Base-by-base conservation (phyloP, 2,113 vertebrate genomes). In the Dicentrarchus labrax region DNA sequence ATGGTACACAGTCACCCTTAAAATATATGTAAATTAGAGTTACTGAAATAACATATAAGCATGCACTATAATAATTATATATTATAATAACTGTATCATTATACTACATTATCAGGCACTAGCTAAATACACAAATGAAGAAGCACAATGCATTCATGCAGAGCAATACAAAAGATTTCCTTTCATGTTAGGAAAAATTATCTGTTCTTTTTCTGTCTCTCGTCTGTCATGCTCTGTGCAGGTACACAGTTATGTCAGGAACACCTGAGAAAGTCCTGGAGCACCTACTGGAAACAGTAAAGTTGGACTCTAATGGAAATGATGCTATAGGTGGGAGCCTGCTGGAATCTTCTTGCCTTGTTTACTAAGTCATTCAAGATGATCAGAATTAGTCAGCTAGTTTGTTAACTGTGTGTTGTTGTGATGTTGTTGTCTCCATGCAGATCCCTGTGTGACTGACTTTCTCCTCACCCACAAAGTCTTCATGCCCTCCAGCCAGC, bases 211-310 rank as follows among this genome's bases (percentile, higher is more conserved):
- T 16, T 24, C 41, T 47, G n/a, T 65, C 30, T 77, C 21, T 50
- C 6, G 16, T 54, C 2, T 57, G 13, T 54, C 47, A 6, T 89
- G 41, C 48, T 73, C 36, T 60, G 0, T 54, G 11, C 88, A 99
- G 98, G 92, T 99, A 97, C 86, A 96, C 95, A 0, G 98, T 99
- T 73, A 96, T 99, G 96, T 97, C 98, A 0, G 98, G 98, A 84
- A 96, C 97, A 0, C 97, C 98, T 0, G 98, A 99, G 94, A 99
- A 99, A 93, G 97, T 99, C 89, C 94, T 99, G 10, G 98, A 99
- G 65, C 96, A 99, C 74, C 93, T 99, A 15, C 84, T 99, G 93
- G 98, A 99, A 87, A 96, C 96, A n/a, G 91, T 98, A 86, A 91
- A 96, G 86, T 86, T 98, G 47, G 97, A 99, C 15, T 95, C 96